A percentile compares a stretch with the other conserved stretches of the same genome.
Evolutionary conservation across 2,888 invertebrate species (phyloP).

Genomic region (Acrobasis repandana): DNA sequence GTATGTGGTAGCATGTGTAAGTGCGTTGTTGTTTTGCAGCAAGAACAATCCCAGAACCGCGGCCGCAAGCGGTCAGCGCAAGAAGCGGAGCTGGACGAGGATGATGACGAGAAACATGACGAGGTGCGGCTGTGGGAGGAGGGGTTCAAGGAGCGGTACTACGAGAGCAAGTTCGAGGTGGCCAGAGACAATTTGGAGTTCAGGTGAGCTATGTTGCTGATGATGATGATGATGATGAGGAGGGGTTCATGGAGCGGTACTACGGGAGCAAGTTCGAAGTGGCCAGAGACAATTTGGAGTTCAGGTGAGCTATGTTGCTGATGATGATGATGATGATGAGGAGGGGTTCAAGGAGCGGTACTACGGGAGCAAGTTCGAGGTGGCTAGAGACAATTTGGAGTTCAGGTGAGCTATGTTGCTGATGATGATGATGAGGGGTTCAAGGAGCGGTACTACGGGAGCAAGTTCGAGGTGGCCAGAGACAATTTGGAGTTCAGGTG

Average conservation of each 20-base stretch:
- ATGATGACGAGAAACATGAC: constrained; percentile 90
- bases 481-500: no score
- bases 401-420: no score
- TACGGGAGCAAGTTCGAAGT: constrained; percentile 47
- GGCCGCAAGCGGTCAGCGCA: constrained; percentile 82
- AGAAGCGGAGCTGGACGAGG: constrained; percentile 78
- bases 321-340: constrained; percentile 45
- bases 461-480: constrained; percentile 47
- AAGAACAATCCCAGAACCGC: constrained; percentile 44
- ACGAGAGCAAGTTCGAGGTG: constrained; percentile 96
- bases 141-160: constrained; percentile 99
- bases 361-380: constrained; percentile 47
- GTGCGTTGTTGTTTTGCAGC: constrained; percentile 35
- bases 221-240: no score
- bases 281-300: no score
- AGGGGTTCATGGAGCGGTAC: constrained; percentile 97
- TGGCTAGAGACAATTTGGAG: no score
- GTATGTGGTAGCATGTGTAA: no score
- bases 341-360: constrained; percentile 97
- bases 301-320: no score
- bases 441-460: constrained; percentile 89
- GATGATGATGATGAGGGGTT: constrained; percentile 85
- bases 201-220: constrained; percentile 71
- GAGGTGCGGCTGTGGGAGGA: constrained; percentile 97
- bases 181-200: constrained; percentile 89